A percentile compares a stretch with the other conserved stretches of the same genome.
Evolutionary conservation across 2,113 vertebrate species (phyloP).

Genomic region (Lophura nycthemera): DNA sequence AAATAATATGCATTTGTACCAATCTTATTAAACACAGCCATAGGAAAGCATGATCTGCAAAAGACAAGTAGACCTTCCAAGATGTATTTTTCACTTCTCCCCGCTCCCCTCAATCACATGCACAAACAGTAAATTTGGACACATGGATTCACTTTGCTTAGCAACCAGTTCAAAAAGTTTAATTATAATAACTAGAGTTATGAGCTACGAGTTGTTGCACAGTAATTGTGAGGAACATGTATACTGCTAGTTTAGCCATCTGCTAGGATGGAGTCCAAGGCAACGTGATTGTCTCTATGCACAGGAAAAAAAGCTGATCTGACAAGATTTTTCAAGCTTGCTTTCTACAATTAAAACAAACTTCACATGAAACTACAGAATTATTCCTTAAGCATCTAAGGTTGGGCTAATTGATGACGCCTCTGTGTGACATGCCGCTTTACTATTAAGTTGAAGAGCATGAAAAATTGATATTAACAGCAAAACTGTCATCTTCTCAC

Average conservation of each 20-base stretch:
- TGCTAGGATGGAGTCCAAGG: neutral
- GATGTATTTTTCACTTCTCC: neutral
- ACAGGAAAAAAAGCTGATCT: neutral
- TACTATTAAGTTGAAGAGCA: neutral
- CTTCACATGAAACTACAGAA: neutral
- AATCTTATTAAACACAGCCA: neutral
- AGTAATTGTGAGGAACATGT: neutral
- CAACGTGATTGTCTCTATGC: rapidly evolving
- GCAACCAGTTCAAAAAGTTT: neutral
- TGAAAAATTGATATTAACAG: neutral
- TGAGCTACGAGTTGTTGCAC: neutral
- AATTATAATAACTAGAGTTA: neutral
- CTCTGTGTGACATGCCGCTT: neutral
- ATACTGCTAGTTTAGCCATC: neutral
- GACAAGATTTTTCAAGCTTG: neutral
- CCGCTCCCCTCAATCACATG: neutral
- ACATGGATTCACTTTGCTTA: rapidly evolving
- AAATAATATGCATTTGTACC: neutral
- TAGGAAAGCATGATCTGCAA: neutral
- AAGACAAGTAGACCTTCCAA: neutral
- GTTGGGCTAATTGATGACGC: neutral
- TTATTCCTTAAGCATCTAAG: neutral
- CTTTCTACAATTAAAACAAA: neutral
- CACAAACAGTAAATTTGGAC: neutral
- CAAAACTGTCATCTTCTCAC: neutral